Conservation (phyloP, 2,797 vertebrate genomes). For the Catamblyrhynchus diadema region DNA sequence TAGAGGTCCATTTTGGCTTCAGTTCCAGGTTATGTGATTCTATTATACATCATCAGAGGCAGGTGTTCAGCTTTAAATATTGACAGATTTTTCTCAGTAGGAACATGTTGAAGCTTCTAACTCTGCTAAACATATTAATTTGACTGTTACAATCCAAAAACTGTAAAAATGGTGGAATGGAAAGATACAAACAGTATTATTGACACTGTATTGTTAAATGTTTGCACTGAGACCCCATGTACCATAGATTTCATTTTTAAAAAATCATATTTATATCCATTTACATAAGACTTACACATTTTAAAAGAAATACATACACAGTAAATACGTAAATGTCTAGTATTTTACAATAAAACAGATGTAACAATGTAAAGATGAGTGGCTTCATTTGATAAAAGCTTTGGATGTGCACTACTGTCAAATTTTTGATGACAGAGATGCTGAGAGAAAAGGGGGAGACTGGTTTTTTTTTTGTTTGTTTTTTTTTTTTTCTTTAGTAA, state of each 20-base stretch:
- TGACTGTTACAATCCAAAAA: conserved; percentile 81
- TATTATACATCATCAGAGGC: conserved; percentile 77
- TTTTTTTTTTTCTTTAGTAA: not conserved
- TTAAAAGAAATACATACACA: conserved; percentile 92
- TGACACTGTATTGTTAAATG: conserved; percentile 87
- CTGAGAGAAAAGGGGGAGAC: conserved; percentile 28
- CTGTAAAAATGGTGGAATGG: conserved; percentile 87
- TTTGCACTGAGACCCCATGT: conserved; percentile 89
- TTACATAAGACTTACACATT: conserved; percentile 95
- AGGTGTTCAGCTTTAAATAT: conserved; percentile 77
- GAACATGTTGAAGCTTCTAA: conserved; percentile 74
- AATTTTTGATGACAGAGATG: conserved; percentile 71
- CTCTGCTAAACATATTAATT: conserved; percentile 75
- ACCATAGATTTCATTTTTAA: conserved; percentile 83
- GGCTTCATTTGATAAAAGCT: conserved; percentile 73
- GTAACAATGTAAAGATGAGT: conserved; percentile 80
- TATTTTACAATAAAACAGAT: conserved; percentile 92
- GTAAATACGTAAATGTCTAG: conserved; percentile 86
- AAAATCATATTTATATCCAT: conserved; percentile 97
- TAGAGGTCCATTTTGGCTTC: conserved; percentile 73
- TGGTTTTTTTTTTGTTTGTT: not conserved
- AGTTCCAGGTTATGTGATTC: conserved; percentile 70
- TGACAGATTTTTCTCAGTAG: conserved; percentile 74
- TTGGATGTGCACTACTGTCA: conserved; percentile 73
- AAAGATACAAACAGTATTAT: conserved; percentile 88